Evolutionary conservation across 2,113 vertebrate species (phyloP), one percentile per base, ranked within the genome.

Genomic region (Triplophysa rosa): DNA sequence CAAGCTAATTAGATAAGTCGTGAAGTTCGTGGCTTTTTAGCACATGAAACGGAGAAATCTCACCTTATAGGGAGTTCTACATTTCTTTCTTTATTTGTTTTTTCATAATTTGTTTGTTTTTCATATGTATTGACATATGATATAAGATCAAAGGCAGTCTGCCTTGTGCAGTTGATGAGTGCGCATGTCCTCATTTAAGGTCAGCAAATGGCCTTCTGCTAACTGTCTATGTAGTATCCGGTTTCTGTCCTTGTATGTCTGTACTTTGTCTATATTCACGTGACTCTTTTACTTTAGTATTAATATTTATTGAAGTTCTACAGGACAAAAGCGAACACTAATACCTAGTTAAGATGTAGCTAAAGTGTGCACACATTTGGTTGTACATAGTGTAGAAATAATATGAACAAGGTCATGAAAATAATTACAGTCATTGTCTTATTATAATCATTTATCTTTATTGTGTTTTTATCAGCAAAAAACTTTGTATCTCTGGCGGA

Each of bases 401-500:
- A 11, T 21, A 21, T 40, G 14, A 40, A 23, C 1, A 58, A 58
- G 19, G 19, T 58, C 19, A 58, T 58, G 54, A 2, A 58, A 58
- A 21, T 2, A 2, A 10, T 58, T 21, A 21, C 2, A 58, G 16
- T 58, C 8, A 58, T 21, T 74, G 26, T 37, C 33, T 37, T 37
- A 37, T 33, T 33, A 33, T 33, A 6, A 33, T 33, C 29, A 33
- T 33, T 33, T 6, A 33, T 37, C 6, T 23, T 37, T 11, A 45
- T 9, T 42, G 40, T 80, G 54, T 80, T 47, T 49, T 47, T 63
- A 92, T 91, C 71, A 4, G 47, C 86, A 13, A 67, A 56, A 67
- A 87, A 80, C 54, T 87, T 91, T 81, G 83, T 85, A 23, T 94
- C 94, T 0, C 1, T 92, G 0, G 93, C 92, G 0, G 92, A 94